Base-by-base conservation (phyloP, 2,113 vertebrate species). In the Kryptolebias marmoratus region DNA sequence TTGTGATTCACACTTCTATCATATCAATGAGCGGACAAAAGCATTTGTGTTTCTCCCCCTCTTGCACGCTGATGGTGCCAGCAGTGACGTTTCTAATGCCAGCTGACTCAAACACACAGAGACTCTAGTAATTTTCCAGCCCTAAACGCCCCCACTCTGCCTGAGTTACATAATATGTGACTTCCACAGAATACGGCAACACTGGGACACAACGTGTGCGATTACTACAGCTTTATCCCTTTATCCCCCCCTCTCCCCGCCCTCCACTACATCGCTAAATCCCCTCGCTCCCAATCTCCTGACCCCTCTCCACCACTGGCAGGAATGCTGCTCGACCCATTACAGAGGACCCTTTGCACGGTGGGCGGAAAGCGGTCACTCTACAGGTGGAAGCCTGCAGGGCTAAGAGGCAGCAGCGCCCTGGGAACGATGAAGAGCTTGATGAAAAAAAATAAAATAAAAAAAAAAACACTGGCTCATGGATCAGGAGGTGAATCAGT, bases 121-220 rank as follows among this genome's bases (percentile, higher is more conserved):
- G 60, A 80, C 72, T 79, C 62, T 69, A 76, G 86, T 91, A 84
- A 85, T 87, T 92, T 92, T 87, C 88, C 87, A 85, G 84, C 76
- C 57, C 86, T 68, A 79, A 85, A 78, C 81, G 57, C 12, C 28
- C 65, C 45, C 59, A 30, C 54, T 71, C 73, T 61, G 50, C 49
- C 36, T 2, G 4, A 1, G 76, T 92, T 91, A 84, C 76, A 54
- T 89, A 91, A 92, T 84, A 79, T 79, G 80, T 76, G 74, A 87
- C 87, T 88, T 86, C 73, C 80, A 82, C 79, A 72, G 87, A 42
- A 85, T 67, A 73, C 22, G 70, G 61, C 87, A 86, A 82, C 73
- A 82, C 79, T 68, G 63, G 73, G 68, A 56, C 81, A 77, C 68
- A 78, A 75, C 62, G 13, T 80, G 81, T 73, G 75, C 86, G 87